Evolutionary conservation across 1,140 invertebrate species (phyloP).

Genomic region (Grapholita molesta): DNA sequence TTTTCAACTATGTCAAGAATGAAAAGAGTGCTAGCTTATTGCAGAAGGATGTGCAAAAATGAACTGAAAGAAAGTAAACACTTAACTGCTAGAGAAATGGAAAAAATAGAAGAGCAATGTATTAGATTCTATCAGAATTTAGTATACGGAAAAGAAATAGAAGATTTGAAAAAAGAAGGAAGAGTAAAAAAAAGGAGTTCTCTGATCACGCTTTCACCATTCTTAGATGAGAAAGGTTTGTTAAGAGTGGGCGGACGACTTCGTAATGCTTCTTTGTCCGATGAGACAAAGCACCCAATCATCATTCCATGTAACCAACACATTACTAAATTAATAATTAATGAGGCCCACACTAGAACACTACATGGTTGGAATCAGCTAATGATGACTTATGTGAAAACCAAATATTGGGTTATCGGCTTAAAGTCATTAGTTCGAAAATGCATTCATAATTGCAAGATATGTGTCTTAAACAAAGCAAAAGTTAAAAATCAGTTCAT

Average conservation of each 20-base stretch:
- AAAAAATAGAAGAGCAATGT: neutral
- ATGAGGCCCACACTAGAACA: slow-evolving; percentile 33
- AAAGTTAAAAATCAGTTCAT: slow-evolving; percentile 26
- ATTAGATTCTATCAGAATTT: slow-evolving; percentile 9
- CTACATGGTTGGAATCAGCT: slow-evolving; percentile 30
- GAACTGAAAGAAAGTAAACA: neutral
- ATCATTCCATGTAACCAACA: slow-evolving; percentile 31
- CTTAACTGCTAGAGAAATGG: neutral
- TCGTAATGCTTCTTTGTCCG: slow-evolving; percentile 27
- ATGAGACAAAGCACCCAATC: too few species aligned
- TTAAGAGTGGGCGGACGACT: slow-evolving; percentile 46
- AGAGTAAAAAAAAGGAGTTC: slow-evolving; percentile 25
- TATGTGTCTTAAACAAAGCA: neutral
- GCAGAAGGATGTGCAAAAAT: neutral
- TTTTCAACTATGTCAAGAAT: slow-evolving; percentile 16
- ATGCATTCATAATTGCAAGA: slow-evolving; percentile 10
- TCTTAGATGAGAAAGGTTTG: slow-evolving; percentile 37
- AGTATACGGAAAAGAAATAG: slow-evolving; percentile 13
- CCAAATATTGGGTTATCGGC: slow-evolving; percentile 30
- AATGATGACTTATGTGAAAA: slow-evolving; percentile 32
- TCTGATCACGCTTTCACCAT: slow-evolving; percentile 35
- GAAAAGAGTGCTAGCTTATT: slow-evolving; percentile 17
- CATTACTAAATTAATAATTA: slow-evolving; percentile 24
- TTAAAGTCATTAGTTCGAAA: slow-evolving; percentile 26
- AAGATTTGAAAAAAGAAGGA: slow-evolving; percentile 11